These are phyloP conservation scores for Cichlasoma orientale DNA, from an alignment of 2,797 vertebrate species.

Conservation along the genomic window DNA sequence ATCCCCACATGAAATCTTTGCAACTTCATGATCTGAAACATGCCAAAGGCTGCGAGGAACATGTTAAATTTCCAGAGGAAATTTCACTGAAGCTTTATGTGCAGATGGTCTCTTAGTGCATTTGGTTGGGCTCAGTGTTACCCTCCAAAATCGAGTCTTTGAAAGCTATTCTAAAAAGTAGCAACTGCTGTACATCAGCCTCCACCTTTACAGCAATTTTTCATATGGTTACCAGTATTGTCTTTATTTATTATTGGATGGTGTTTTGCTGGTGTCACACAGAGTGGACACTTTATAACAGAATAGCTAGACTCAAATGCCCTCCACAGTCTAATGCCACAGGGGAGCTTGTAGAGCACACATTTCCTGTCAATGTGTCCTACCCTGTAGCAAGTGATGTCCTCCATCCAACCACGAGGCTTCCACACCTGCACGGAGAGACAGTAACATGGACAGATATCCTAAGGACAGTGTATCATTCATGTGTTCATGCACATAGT, in stretches of 20 bases:
- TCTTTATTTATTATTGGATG: neutral
- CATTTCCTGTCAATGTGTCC: constrained; percentile 89
- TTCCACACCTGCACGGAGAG: constrained; percentile 85
- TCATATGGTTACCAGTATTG: fast-evolving
- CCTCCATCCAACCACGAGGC: constrained; percentile 90
- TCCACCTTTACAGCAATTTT: neutral
- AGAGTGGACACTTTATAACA: neutral
- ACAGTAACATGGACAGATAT: constrained; percentile 14
- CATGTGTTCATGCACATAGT: neutral
- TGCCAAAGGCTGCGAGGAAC: neutral
- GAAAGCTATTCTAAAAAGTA: neutral
- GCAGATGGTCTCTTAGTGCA: neutral
- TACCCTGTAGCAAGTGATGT: constrained; percentile 88
- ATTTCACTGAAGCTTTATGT: neutral
- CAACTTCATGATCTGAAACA: neutral
- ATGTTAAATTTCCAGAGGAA: neutral
- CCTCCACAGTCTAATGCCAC: constrained; percentile 86
- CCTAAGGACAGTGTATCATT: constrained; percentile 22
- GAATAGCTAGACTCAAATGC: constrained; percentile 65
- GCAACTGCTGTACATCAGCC: neutral
- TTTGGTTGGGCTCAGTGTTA: neutral
- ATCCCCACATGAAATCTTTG: neutral
- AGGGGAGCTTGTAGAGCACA: constrained; percentile 87
- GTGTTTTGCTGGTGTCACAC: neutral
- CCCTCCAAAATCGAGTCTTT: neutral